Evolutionary conservation across 2,113 vertebrate species (phyloP).

Genomic region (Etia nguti): DNA sequence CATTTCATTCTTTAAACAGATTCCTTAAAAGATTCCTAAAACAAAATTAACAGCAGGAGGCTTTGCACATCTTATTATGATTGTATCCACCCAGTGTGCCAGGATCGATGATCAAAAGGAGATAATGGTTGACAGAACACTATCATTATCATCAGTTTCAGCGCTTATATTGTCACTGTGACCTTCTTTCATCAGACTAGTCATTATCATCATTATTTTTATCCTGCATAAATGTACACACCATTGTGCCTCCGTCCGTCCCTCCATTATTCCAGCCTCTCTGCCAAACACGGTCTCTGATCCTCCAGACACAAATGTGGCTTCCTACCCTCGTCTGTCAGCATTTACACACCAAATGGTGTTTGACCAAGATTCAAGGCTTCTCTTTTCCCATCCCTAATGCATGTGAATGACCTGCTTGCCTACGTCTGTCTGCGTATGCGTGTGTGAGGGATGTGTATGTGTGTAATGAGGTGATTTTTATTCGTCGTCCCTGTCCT

Average conservation of each 20-base stretch:
- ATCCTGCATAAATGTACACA: neutral
- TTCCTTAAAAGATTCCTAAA: neutral
- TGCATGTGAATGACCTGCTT: constrained; percentile 16
- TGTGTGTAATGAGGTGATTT: constrained; percentile 59
- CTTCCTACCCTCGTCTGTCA: constrained; percentile 4
- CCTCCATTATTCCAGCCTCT: neutral
- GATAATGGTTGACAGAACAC: constrained; percentile 22
- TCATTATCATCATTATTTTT: constrained; percentile 13
- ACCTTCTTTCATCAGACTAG: constrained; percentile 35
- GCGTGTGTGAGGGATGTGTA: neutral
- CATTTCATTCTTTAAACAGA: neutral
- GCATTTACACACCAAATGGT: constrained; percentile 35
- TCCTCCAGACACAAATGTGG: neutral
- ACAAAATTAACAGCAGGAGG: neutral
- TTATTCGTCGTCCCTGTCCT: constrained; percentile 55
- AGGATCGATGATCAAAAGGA: neutral
- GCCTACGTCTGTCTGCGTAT: neutral
- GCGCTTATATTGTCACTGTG: neutral
- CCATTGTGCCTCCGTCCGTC: neutral
- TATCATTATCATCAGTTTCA: constrained; percentile 11
- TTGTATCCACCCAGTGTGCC: neutral
- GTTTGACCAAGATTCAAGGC: constrained; percentile 37
- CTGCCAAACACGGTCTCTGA: neutral
- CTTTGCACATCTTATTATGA: neutral
- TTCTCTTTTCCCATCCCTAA: neutral